phyloP scores from a whole-genome alignment of 2,113 vertebrate genomes.

The Toxostoma redivivum region DNA sequence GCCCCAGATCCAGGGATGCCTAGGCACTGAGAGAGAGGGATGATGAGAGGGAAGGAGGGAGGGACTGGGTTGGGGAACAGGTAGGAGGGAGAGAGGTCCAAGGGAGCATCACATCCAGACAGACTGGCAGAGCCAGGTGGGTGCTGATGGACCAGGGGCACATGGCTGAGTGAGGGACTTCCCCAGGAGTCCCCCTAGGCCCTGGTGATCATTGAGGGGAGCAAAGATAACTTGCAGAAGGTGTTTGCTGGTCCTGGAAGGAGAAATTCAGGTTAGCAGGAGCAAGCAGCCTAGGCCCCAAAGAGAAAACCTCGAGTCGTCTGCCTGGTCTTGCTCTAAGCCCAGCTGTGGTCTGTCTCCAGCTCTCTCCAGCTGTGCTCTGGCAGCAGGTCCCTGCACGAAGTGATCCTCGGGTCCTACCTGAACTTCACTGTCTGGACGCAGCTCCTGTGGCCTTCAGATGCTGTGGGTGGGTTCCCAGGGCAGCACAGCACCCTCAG shows the following conservation, averaged over 20 bases:
- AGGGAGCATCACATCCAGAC: neutral
- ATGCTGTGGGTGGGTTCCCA: rapidly evolving
- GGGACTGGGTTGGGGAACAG: neutral
- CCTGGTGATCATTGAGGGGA: neutral
- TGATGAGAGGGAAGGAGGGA: neutral
- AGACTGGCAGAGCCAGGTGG: neutral
- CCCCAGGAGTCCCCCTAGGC: neutral
- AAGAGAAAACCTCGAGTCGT: neutral
- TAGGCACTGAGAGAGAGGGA: neutral
- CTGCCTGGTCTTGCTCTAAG: neutral
- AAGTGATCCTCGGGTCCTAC: neutral
- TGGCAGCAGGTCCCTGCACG: rapidly evolving
- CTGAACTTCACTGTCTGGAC: neutral
- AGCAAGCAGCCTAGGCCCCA: neutral
- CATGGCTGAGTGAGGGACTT: neutral
- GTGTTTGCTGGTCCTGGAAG: neutral
- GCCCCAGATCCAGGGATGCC: neutral
- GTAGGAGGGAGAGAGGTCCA: neutral
- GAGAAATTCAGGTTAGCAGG: neutral
- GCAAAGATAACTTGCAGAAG: neutral
- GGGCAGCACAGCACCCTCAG: neutral
- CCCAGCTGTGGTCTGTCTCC: neutral
- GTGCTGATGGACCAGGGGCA: rapidly evolving
- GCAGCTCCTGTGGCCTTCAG: neutral
- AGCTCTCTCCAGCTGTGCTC: neutral